Evolutionary conservation across 92 coral and sea anemone species (phyloP), one percentile per base, ranked within the genome.

Genomic region (Actinernus sp.): DNA sequence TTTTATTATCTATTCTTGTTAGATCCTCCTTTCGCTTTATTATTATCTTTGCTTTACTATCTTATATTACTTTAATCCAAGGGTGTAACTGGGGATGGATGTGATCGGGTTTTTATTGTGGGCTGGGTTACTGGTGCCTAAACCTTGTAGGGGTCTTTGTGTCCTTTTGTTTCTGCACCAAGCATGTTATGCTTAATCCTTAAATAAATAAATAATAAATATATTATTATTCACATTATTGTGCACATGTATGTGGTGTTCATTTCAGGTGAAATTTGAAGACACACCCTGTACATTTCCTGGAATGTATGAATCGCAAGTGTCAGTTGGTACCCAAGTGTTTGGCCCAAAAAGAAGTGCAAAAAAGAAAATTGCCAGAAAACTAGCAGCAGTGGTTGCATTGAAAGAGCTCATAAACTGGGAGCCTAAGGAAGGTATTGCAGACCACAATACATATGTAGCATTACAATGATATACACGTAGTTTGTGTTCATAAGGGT

Each of bases 311-410:
- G 76, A 86, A 28, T 82, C 86, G 0, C 61, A 63, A 45, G 97
- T 90, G 38, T 18, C 49, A n/a, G 92, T 90, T 19, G 92, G 86
- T 27, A 59, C 79, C 1, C 57, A 82, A 51, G 71, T 69, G 21
- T 90, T 90, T 85, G 97, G 97, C 0, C 97, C 97, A 34, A 80
- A 61, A 50, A 71, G 63, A 76, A 83, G 89, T 31, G 62, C 71
- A 16, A 60, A 70, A 16, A 92, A 88, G 73, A 92, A 88, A 32
- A 79, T 58, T 66, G 85, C 92, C 0, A 70, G 83, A 20, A 82
- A 88, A 61, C 52, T 63, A 22, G 97, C 78, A 0, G 97, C 97
- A 4, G 69, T 81, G 40, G 59, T 36, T 62, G 97, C 88, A 21
- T 64, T 92, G 34, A 83, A 92, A 24, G 76, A 81, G 14, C 82